A percentile compares a stretch with the other conserved stretches of the same genome.
phyloP scores from a whole-genome alignment of 1,140 invertebrate species.

The Elysia chlorotica region DNA sequence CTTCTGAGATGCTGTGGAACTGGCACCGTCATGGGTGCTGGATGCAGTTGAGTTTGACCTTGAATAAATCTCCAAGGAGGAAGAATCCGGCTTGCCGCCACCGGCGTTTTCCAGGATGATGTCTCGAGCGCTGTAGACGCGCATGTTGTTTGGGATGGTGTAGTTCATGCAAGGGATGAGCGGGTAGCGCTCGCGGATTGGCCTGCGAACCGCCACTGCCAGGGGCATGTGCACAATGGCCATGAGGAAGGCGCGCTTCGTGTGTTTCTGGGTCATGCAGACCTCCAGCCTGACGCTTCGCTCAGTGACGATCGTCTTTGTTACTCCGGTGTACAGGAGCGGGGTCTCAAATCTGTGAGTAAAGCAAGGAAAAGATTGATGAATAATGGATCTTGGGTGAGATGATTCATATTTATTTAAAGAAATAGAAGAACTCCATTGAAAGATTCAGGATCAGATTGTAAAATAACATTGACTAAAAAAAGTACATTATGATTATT shows the following conservation, averaged over 20 bases:
- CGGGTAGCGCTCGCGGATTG: slow-evolving; percentile 49
- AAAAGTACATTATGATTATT: too few relatives aligned
- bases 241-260: slow-evolving; percentile 46
- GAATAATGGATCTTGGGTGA: background rate
- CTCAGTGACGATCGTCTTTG: slow-evolving; percentile 35
- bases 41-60: slow-evolving; percentile 17
- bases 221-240: slow-evolving; percentile 49
- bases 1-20: too few relatives aligned
- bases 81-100: too few relatives aligned
- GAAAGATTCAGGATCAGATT: too few relatives aligned
- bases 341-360: slow-evolving; percentile 35
- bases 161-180: slow-evolving; percentile 54
- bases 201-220: slow-evolving; percentile 45
- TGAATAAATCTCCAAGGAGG: background rate
- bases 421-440: too few relatives aligned
- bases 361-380: background rate
- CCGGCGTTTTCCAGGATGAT: slow-evolving; percentile 36
- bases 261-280: slow-evolving; percentile 54
- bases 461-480: too few relatives aligned
- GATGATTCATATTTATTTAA: too few relatives aligned
- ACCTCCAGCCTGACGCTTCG: slow-evolving; percentile 49
- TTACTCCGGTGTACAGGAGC: slow-evolving; percentile 48
- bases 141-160: slow-evolving; percentile 53
- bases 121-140: slow-evolving; percentile 48
- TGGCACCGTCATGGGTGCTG: too few relatives aligned